These are phyloP conservation scores for Fistularia tabacaria DNA, from an alignment of 2,797 vertebrate species.

Conservation along the genomic window DNA sequence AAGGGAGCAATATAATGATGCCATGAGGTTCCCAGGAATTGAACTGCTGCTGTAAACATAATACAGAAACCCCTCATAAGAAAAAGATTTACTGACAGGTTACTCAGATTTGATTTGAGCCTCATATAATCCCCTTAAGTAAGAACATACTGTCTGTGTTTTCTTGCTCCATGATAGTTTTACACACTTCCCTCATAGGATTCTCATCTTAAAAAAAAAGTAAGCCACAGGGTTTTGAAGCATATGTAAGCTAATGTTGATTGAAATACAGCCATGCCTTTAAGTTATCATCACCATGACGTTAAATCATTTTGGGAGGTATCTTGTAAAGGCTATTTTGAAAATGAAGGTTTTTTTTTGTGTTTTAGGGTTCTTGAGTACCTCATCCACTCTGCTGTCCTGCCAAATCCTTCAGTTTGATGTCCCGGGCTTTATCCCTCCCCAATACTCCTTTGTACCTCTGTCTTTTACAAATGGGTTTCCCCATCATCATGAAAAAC, in stretches of 20 bases:
- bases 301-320: conserved; percentile 34
- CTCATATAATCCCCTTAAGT: conserved; percentile 25
- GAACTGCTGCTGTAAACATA: too few relatives aligned
- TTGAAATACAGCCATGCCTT: conserved; percentile 17
- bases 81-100: conserved; percentile 36
- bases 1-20: too few relatives aligned
- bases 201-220: conserved; percentile 41
- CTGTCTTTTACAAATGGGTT: conserved; percentile 37
- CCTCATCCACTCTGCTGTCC: conserved; percentile 38
- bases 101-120: conserved; percentile 30
- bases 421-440: too few relatives aligned
- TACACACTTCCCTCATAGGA: conserved; percentile 1
- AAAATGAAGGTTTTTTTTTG: conserved; percentile 56
- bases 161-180: conserved; percentile 7
- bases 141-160: conserved; percentile 24
- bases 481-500: conserved; percentile 59
- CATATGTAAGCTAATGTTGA: conserved; percentile 5
- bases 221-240: conserved; percentile 10
- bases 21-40: too few relatives aligned
- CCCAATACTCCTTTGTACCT: conserved; percentile 50
- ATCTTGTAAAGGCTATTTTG: conserved; percentile 26
- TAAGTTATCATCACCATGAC: conserved; percentile 9
- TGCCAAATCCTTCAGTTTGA: too few relatives aligned
- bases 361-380: conserved; percentile 48
- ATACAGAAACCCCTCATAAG: conserved; percentile 17